Base-by-base conservation (phyloP, 1,140 invertebrate genomes). In the Pseudomyrmex flavicornis region DNA sequence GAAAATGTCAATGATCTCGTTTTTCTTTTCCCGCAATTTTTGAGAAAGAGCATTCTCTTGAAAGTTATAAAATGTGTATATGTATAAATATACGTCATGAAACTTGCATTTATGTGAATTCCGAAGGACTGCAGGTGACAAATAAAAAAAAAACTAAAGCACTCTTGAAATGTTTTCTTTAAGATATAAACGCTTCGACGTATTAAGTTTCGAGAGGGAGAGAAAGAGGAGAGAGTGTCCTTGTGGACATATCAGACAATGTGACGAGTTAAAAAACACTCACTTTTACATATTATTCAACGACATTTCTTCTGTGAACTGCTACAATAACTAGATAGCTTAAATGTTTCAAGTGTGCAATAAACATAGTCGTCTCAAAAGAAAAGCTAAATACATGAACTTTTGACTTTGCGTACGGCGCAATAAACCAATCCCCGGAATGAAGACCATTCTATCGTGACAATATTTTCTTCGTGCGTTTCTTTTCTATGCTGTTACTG, bases 391-490 rank as follows among this genome's bases (percentile, higher is more conserved):
- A 1, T 56, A n/a, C 22, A 9, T 15, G 5, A 35, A 46, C 58
- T 61, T 2, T n/a, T 59, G 50, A 58, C 10, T 8, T 20, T 35
- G 12, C 17, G 35, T 44, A 26, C 9, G n/a, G 44, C 10, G 20
- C 35, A 69, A 69, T 79, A 50, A 79, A 20, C 52, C 12, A 79
- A 48, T 15, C 20, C 46, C 44, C 4, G 7, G 44, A 69, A 69
- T n/a, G 52, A 70, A 79, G 20, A 15, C 13, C 13, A 17, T 77
- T 54, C 48, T 20, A 48, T 5, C 35, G 20, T 48, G 46, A 12
- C 44, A 79, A 59, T 69, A 79, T 66, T 10, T 59, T 46, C 13
- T n/a, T 3, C 13, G 50, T 35, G 20, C 75, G n/a, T 58, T 72
- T 72, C 15, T 79, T 80, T 72, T 61, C 44, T 22, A 7, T 70